Evolutionary conservation across 2,113 vertebrate genomes (phyloP).

Genomic region (Sialia sialis): DNA sequence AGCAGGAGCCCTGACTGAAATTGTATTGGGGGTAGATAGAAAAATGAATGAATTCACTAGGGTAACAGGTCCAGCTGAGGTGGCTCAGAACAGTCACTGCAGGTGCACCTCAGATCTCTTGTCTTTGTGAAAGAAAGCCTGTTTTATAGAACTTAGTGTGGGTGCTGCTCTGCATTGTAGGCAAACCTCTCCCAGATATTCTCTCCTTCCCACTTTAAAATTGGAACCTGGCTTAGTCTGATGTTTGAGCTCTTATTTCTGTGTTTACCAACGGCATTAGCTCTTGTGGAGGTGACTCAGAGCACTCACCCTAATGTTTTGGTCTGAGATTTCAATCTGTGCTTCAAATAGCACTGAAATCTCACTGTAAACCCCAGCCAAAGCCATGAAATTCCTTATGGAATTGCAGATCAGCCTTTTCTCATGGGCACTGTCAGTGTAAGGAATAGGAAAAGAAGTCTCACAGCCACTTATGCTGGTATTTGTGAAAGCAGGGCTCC

Average conservation of each 20-base stretch:
- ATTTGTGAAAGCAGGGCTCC: neutral
- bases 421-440: neutral
- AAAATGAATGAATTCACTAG: neutral
- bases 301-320: rapidly evolving
- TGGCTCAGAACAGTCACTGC: neutral
- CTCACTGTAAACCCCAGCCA: neutral
- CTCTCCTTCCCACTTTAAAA: neutral
- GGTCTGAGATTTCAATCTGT: neutral
- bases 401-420: neutral
- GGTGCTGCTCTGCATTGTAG: neutral
- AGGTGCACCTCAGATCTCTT: neutral
- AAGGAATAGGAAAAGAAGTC: neutral
- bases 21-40: neutral
- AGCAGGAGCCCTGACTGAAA: neutral
- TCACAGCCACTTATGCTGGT: neutral
- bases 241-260: neutral
- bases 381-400: neutral
- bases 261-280: neutral
- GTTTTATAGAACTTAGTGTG: neutral
- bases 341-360: neutral
- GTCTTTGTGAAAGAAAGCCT: neutral
- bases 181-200: neutral
- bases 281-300: neutral
- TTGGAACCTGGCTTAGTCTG: neutral
- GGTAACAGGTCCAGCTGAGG: neutral